These are phyloP conservation scores for Azorinus chamasolen DNA, from an alignment of 2,888 invertebrate genomes.

Conservation along the genomic window DNA sequence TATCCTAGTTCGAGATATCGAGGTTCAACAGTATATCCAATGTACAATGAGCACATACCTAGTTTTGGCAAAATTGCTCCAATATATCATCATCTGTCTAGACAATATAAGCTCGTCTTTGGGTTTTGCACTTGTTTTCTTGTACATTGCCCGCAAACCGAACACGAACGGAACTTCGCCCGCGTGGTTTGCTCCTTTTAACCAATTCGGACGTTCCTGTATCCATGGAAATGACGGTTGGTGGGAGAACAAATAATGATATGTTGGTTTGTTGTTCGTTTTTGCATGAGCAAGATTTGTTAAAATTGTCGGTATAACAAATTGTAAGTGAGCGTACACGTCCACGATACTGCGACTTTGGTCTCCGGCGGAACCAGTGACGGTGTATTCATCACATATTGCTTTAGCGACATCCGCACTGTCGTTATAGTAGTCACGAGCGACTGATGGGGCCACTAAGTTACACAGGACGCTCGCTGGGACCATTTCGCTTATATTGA, in stretches of 20 bases:
- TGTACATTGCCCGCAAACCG: constrained; percentile 90
- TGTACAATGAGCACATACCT: too few relatives aligned
- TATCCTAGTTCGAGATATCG: too few relatives aligned
- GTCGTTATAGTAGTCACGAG: constrained; percentile 34
- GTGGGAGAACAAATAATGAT: constrained; percentile 96
- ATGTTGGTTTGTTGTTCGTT: constrained; percentile 90
- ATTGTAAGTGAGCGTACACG: constrained; percentile 53
- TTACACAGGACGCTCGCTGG: constrained; percentile 50
- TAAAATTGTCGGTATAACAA: constrained; percentile 49
- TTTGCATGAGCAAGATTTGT: constrained; percentile 92
- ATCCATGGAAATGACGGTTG: constrained; percentile 91
- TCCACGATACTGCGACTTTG: constrained; percentile 43
- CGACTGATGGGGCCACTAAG: constrained; percentile 46
- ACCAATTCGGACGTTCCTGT: constrained; percentile 94
- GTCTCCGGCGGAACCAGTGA: background rate
- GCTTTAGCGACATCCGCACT: constrained; percentile 28
- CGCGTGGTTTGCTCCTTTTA: constrained; percentile 95
- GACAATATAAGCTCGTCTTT: constrained; percentile 95
- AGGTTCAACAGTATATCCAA: too few relatives aligned
- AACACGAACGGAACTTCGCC: constrained; percentile 98
- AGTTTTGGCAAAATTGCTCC: constrained; percentile 97
- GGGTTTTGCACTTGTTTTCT: constrained; percentile 19
- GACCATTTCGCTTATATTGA: constrained; percentile 50
- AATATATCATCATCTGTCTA: constrained; percentile 95
- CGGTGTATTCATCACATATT: constrained; percentile 56